Evolutionary conservation across 2,113 vertebrate genomes (phyloP).

Genomic region (Microtus montanus): DNA sequence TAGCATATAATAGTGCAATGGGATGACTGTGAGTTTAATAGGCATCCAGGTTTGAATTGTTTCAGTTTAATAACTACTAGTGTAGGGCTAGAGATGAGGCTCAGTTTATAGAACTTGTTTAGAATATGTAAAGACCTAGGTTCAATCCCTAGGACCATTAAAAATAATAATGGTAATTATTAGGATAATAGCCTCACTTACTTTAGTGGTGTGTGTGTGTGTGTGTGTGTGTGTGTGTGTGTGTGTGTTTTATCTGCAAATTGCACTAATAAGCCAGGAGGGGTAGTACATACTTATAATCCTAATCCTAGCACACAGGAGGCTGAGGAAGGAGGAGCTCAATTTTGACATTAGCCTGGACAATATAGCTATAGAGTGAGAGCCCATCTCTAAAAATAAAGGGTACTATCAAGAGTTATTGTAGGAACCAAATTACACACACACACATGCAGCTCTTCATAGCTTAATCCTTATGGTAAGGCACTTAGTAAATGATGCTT

Average conservation of each 20-base stretch:
- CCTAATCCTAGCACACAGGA: not conserved
- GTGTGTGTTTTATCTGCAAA: not conserved
- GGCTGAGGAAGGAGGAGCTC: not conserved
- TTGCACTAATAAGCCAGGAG: not conserved
- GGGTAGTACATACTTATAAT: not conserved
- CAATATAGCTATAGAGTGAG: not conserved
- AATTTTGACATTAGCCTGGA: not conserved
- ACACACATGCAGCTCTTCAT: not conserved
- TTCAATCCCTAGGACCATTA: not conserved
- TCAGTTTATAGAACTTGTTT: not conserved
- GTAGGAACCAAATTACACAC: not conserved
- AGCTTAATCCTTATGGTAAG: not conserved
- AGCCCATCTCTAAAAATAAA: not conserved
- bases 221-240: no score
- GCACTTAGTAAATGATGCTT: not conserved
- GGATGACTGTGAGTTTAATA: not conserved
- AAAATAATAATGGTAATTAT: not conserved
- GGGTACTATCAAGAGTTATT: not conserved
- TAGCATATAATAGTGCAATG: not conserved
- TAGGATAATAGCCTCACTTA: conserved; percentile 1
- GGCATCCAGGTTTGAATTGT: not conserved
- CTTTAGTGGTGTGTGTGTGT: not conserved
- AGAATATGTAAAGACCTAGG: not conserved
- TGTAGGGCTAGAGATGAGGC: not conserved
- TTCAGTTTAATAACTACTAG: not conserved